A percentile compares a stretch with the other conserved stretches of the same genome.
These are phyloP conservation scores for Aplodontia rufa DNA, from an alignment of 2,113 vertebrate genomes.

Conservation along the genomic window DNA sequence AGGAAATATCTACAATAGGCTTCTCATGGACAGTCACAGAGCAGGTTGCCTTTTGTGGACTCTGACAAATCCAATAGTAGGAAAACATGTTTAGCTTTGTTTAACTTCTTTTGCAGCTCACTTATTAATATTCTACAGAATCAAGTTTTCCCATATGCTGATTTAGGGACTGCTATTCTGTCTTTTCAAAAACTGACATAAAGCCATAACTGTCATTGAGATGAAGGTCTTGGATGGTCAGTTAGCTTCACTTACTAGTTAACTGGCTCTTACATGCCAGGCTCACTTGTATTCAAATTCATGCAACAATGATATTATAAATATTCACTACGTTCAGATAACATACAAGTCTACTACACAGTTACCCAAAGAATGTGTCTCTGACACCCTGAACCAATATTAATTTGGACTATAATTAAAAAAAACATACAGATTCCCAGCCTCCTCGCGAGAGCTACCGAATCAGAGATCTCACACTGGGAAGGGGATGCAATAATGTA, in stretches of 20 bases:
- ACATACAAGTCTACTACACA: neutral
- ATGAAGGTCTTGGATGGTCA: neutral
- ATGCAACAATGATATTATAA: neutral
- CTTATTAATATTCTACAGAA: neutral
- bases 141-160: neutral
- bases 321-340: neutral
- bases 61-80: neutral
- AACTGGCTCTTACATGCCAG: neutral
- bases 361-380: neutral
- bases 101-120: neutral
- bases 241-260: neutral
- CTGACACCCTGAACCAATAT: neutral
- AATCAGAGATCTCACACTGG: neutral
- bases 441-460: neutral
- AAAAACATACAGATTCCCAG: neutral
- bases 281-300: slow-evolving; percentile 20
- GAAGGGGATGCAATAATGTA: neutral
- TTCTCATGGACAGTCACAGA: neutral
- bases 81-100: neutral
- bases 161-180: neutral
- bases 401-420: neutral
- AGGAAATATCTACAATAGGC: neutral
- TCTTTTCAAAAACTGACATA: slow-evolving; percentile 4
- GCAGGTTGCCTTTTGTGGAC: neutral
- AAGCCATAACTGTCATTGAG: neutral